phyloP scores from a whole-genome alignment of 2,797 vertebrate species.

The Sciurus carolinensis region DNA sequence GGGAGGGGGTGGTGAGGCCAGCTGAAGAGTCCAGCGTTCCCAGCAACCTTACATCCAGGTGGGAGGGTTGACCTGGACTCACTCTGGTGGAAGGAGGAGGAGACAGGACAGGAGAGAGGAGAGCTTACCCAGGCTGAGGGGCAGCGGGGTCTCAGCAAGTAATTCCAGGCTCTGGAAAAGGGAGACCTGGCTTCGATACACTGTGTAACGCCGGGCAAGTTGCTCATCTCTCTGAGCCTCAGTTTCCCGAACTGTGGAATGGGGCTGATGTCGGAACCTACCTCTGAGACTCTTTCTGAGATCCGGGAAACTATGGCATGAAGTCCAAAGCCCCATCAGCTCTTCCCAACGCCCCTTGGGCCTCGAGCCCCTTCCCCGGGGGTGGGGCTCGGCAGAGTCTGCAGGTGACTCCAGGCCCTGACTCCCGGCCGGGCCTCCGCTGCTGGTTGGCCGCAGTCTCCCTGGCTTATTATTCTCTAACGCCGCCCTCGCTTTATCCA shows the following conservation, averaged over 20 bases:
- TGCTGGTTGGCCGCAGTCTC: not conserved
- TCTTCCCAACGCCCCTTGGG: not conserved
- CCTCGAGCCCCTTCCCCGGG: accelerated
- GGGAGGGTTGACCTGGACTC: not conserved
- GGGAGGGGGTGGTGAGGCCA: accelerated
- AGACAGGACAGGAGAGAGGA: not conserved
- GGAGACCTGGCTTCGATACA: not conserved
- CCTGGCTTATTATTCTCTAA: not conserved
- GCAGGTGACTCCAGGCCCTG: not conserved
- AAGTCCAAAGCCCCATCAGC: not conserved
- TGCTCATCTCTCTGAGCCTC: not conserved
- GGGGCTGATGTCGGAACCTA: accelerated
- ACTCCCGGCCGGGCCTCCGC: not conserved
- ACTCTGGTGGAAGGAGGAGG: not conserved
- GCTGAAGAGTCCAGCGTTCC: no score
- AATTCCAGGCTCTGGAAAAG: not conserved
- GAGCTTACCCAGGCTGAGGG: no score
- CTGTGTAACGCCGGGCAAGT: not conserved
- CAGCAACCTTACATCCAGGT: not conserved
- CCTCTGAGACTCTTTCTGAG: not conserved
- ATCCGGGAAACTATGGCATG: not conserved
- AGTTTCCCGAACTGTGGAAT: not conserved
- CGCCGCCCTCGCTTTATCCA: constrained; percentile 70
- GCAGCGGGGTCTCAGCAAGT: not conserved
- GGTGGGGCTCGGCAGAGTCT: no score